A percentile compares a stretch with the other conserved stretches of the same genome.
Conservation (phyloP, 2,113 vertebrate species). For the Mionectes macconnelli region DNA sequence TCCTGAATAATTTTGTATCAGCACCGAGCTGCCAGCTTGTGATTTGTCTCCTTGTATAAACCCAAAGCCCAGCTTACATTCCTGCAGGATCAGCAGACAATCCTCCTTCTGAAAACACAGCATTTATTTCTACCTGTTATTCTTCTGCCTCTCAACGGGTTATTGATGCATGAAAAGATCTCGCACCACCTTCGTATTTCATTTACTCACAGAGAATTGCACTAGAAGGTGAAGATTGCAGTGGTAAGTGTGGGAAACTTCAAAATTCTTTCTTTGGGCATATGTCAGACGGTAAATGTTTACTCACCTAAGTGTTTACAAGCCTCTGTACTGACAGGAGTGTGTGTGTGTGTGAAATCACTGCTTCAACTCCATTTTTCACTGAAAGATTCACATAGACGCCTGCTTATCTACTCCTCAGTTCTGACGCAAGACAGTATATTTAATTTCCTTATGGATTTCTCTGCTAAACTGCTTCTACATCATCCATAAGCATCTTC, state of each 20-base stretch:
- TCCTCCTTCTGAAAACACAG: background rate
- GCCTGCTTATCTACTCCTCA: background rate
- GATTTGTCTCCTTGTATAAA: background rate
- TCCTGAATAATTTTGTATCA: background rate
- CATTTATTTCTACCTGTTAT: background rate
- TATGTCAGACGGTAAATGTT: background rate
- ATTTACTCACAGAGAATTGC: background rate
- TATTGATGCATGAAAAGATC: background rate
- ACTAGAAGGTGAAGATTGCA: background rate
- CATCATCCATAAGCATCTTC: background rate
- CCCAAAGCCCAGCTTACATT: background rate
- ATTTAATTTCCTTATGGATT: background rate
- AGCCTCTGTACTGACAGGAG: background rate
- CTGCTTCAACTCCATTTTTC: background rate
- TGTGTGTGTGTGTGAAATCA: background rate
- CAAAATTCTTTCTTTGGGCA: background rate
- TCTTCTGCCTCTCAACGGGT: background rate
- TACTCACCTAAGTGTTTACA: background rate
- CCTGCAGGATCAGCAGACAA: background rate
- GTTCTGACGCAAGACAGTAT: background rate
- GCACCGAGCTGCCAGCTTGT: background rate
- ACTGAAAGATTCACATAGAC: background rate
- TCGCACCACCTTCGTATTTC: background rate
- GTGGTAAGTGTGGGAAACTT: background rate
- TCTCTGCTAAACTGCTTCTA: background rate